Evolutionary conservation across 2,888 invertebrate species (phyloP), one percentile per base, ranked within the genome.

Genomic region (Cephonodes hylas): DNA sequence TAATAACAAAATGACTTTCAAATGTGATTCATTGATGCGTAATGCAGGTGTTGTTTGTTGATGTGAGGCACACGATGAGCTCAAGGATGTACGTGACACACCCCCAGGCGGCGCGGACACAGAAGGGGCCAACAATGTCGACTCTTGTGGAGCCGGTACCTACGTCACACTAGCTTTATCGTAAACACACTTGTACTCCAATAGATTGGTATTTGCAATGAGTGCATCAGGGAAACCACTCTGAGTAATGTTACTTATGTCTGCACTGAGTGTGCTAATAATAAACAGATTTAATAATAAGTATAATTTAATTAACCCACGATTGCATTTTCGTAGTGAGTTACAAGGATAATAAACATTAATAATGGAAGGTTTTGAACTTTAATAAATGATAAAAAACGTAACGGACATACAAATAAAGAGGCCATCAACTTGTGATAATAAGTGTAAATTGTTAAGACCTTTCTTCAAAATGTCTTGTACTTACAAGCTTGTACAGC

Each of bases 91-190:
- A 59, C 42, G 63, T 63, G 81, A 76, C 81, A 79, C 81, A 80
- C 79, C 79, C 71, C 75, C 80, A 66, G 67, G 67, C 70, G 70
- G 66, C 66, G 70, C 70, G 64, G 65, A 63, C 60, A 61, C 60
- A 64, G 69, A 66, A 68, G 71, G 70, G 71, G 64, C 69, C 68
- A 63, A 64, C 73, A 73, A 76, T 69, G 73, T 74, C 69, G 71
- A 45, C 53, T n/a, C 38, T 34, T 10, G 42, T 23, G 27, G 31
- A 27, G 31, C 53, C 31, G 31, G 18, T 10, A 27, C 27, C 15
- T 15, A 7, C 53, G 53, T 53, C 53, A 53, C 27, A 27, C 27
- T 53, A 1, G 53, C 3, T 5, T 31, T 18, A 27, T 27, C 18
- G 27, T 53, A 53, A 53, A 31, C 53, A 53, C 3, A 27, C 31